A percentile compares a stretch with the other conserved stretches of the same genome.
Evolutionary conservation across 2,113 vertebrate genomes (phyloP).

Genomic region (Hippocampus zosterae): DNA sequence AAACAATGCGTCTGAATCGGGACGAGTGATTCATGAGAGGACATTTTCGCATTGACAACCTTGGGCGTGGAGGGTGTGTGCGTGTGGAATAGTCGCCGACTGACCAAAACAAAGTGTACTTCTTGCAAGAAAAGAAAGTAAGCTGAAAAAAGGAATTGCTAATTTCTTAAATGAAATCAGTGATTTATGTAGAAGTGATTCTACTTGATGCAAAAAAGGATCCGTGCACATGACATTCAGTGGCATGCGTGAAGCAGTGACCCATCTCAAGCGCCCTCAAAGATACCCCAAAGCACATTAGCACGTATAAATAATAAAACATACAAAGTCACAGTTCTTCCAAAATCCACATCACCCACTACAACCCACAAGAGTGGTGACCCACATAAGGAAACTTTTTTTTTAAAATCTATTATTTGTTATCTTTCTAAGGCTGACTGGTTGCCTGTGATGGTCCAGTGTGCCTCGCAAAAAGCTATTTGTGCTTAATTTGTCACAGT

Average conservation of each 20-base stretch:
- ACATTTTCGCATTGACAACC: background rate
- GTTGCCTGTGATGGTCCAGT: background rate
- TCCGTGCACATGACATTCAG: background rate
- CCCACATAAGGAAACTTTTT: conserved; percentile 1
- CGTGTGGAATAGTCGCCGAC: background rate
- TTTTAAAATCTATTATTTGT: conserved; percentile 1
- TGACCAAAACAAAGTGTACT: background rate
- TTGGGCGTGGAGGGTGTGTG: too few relatives aligned
- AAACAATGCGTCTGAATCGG: too few relatives aligned
- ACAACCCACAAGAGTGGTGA: conserved; percentile 3
- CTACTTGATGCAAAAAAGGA: background rate
- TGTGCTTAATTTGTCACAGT: background rate
- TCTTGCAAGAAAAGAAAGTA: background rate
- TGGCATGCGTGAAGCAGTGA: background rate
- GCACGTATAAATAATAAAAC: conserved; percentile 51
- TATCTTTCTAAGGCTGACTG: background rate
- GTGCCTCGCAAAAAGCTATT: background rate
- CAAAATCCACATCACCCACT: conserved; percentile 12
- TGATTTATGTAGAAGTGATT: background rate
- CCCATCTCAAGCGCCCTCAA: conserved; percentile 7
- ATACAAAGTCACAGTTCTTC: conserved; percentile 18
- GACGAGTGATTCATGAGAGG: too few relatives aligned
- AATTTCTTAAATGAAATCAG: background rate
- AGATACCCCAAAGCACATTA: conserved; percentile 50
- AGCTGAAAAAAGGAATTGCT: background rate